Base-by-base conservation (phyloP, 1,140 invertebrate species). In the Zaprionus africanus region DNA sequence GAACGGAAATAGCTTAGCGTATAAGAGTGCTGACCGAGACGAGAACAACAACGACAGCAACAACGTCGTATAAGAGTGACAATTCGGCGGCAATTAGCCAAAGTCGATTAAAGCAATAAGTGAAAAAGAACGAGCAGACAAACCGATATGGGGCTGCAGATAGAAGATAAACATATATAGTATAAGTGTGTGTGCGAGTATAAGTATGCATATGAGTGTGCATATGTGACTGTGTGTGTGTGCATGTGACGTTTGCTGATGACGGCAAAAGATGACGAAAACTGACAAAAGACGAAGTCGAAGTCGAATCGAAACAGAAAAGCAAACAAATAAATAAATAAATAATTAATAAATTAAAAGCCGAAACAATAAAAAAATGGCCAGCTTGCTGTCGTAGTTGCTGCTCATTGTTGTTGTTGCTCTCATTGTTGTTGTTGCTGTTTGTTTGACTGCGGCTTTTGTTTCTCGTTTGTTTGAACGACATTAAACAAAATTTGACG, bases 301-400 rank as follows among this genome's bases (percentile, higher is more conserved):
- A 80, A 83, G 57, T 62, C 11, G 19, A 59, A 60, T 41, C 43
- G 61, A 60, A 56, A 17, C 22, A n/a, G 34, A 64, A 64, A 64
- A 65, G 69, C 79, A 71, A 78, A 80, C 77, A 70, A 70, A 75
- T 46, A 86, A 86, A 86, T 57, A 86, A 86, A 86, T 87, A 82
- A 83, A 75, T 75, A 88, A 83, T 83, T 83, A 75, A 83, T 83
- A 83, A 87, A 88, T 86, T 78, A 60, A 68, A 86, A 86, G 78
- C 22, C 69, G 71, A 82, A 73, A 70, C 78, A 56, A 67, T 81
- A 61, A 78, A 81, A 67, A 78, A 81, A 67, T 26, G 19, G 31
- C 13, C 31, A 63, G 41, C 15, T 59, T 36, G 38, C 26, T 58
- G 51, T 26, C 24, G 51, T 6, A 13, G 24, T 26, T 19, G 49